These are phyloP conservation scores for Choloepus hoffmanni DNA, from an alignment of 2,113 vertebrate species.

Conservation along the genomic window DNA sequence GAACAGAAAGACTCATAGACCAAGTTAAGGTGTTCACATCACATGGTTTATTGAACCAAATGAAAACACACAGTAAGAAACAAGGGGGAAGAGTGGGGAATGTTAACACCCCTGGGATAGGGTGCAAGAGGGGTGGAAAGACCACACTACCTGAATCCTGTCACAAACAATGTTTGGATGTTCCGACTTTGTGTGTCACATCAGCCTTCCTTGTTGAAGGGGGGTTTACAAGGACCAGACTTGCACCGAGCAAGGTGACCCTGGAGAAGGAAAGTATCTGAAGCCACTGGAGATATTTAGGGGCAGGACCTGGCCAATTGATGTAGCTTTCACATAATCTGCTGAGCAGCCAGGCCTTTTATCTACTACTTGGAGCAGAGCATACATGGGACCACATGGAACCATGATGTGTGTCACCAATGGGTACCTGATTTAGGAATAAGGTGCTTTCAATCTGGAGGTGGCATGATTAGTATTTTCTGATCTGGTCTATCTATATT, in stretches of 20 bases:
- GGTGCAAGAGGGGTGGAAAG: background rate
- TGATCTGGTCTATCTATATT: background rate
- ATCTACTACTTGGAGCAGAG: background rate
- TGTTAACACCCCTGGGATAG: background rate
- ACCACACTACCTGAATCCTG: background rate
- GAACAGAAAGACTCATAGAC: conserved; percentile 32
- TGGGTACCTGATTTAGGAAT: background rate
- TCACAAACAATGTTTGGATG: background rate
- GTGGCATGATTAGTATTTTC: background rate
- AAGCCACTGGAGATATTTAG: background rate
- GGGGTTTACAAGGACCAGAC: background rate
- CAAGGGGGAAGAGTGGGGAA: background rate
- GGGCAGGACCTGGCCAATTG: background rate
- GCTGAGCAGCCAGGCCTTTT: background rate
- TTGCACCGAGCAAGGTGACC: background rate
- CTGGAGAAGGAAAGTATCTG: background rate
- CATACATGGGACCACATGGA: background rate
- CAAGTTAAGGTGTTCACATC: conserved; percentile 21
- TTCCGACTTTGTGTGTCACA: background rate
- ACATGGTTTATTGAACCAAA: background rate
- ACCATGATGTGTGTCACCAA: background rate
- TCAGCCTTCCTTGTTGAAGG: background rate
- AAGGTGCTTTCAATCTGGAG: background rate
- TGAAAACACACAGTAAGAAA: background rate
- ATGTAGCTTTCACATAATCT: background rate